A percentile compares a stretch with the other conserved stretches of the same genome.
These are phyloP conservation scores for Hirundo rustica DNA, from an alignment of 2,797 vertebrate genomes.

Conservation along the genomic window DNA sequence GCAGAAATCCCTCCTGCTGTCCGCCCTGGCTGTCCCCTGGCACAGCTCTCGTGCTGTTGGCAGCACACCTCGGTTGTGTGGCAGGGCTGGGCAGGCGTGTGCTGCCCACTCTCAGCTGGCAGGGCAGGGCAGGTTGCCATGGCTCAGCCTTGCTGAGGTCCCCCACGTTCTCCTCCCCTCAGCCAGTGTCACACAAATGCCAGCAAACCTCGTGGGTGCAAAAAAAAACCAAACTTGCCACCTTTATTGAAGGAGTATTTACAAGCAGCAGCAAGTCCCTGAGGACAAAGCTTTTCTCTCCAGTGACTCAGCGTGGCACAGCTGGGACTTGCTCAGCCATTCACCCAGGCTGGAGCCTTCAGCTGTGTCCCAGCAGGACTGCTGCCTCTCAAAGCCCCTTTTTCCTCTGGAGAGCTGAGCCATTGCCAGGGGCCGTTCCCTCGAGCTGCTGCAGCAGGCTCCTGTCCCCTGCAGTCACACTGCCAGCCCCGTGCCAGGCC, in stretches of 20 bases:
- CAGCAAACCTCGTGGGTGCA: background rate
- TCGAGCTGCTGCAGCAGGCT: background rate
- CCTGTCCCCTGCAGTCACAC: background rate
- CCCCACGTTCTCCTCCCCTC: background rate
- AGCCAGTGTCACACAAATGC: background rate
- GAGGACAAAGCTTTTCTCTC: background rate
- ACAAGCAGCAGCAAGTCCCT: background rate
- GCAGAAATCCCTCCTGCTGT: background rate
- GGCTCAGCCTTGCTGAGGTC: background rate
- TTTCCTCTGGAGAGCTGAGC: background rate
- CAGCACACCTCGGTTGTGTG: background rate
- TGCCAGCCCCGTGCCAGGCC: background rate
- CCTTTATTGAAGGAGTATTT: slow-evolving; percentile 41
- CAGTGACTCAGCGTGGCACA: background rate
- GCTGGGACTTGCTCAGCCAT: background rate
- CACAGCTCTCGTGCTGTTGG: background rate
- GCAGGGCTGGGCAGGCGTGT: background rate
- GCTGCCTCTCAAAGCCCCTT: background rate
- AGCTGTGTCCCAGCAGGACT: background rate
- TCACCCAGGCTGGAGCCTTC: background rate
- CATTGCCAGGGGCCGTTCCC: background rate
- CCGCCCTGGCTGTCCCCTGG: background rate
- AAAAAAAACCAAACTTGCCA: background rate
- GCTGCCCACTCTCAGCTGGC: background rate
- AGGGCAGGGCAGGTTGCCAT: background rate